phyloP scores from a whole-genome alignment of 2,888 invertebrate genomes.

The Podabrus alpinus region DNA sequence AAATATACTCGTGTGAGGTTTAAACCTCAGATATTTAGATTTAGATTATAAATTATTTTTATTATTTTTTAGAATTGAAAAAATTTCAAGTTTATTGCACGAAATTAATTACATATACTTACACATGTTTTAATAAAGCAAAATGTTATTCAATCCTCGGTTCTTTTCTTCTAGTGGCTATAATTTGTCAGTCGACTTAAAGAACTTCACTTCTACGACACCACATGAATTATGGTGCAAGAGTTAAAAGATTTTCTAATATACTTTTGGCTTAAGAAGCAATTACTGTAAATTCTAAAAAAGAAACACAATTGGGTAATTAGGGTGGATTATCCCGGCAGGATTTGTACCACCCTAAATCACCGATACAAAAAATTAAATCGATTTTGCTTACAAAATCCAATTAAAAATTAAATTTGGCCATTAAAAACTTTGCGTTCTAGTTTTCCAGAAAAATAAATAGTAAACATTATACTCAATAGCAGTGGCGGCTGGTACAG shows the following conservation, averaged over 20 bases:
- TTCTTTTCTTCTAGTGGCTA: background rate
- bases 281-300: background rate
- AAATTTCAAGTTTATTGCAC: background rate
- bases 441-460: too few species aligned
- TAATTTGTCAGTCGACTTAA: background rate
- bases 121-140: background rate
- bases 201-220: background rate
- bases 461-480: too few species aligned
- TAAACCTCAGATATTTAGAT: background rate
- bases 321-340: background rate
- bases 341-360: background rate
- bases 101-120: background rate
- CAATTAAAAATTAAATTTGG: too few species aligned
- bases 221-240: background rate
- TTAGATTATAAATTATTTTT: background rate
- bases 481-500: too few species aligned
- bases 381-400: too few species aligned
- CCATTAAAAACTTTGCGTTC: too few species aligned
- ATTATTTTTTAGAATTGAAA: too few species aligned
- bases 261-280: background rate
- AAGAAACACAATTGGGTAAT: background rate
- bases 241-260: background rate
- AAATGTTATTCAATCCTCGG: background rate
- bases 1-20: background rate
- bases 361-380: too few species aligned